Base-by-base conservation (phyloP, 2,888 invertebrate genomes). In the Hartigia nigra region DNA sequence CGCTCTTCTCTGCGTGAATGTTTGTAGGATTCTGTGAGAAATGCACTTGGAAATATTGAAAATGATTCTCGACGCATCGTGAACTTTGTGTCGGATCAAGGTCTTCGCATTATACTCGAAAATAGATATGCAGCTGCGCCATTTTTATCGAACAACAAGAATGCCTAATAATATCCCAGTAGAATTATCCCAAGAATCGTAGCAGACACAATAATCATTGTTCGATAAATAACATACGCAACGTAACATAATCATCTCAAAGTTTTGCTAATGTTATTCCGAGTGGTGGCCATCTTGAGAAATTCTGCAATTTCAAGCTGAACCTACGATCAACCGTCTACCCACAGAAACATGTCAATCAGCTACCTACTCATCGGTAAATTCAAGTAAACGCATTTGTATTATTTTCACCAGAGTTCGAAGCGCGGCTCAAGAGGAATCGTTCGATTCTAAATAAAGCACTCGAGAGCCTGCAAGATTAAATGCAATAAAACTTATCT, bases 401-500 rank as follows among this genome's bases (percentile, higher is more conserved):
- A 55, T 14, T 55, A 55, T 23, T 55, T 55, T 2, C 55, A 55
- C 55, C 9, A 55, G 55, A 55, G 55, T 55, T 55, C 55, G 55
- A 55, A 55, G 55, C 23, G 55, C 55, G 9, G 55, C 55, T 55
- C 23, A 23, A 77, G 72, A 72, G 12, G 12, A 82, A 76, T 80
- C 79, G 77, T 80, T 79, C 80, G 69, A 75, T 77, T 87, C 86
- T 88, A 88, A 88, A 88, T 88, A 88, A 86, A 89, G 85, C 86
- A 79, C 83, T 84, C 86, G 83, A 86, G 85, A 85, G 86, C 84
- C 55, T 81, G 79, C 83, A 74, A 81, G 83, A 84, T 81, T 83
- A 85, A 86, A 84, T 86, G 86, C 84, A 88, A 88, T 87, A 87
- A 88, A 87, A 86, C 77, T 82, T 80, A 81, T 83, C 83, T 79